Evolutionary conservation across 2,888 invertebrate genomes (phyloP).

Genomic region (Orthosia gracilis): DNA sequence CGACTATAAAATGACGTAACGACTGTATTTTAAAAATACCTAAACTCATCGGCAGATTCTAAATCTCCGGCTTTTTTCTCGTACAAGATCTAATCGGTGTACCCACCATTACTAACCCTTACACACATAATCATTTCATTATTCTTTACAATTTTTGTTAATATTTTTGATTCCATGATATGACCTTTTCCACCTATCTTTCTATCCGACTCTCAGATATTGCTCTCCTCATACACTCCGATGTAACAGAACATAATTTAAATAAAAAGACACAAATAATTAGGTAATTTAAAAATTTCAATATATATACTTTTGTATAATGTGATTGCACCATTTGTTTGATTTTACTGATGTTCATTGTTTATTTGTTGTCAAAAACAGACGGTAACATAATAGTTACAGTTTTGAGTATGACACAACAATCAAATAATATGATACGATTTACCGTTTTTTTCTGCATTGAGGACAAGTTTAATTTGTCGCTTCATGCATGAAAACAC

Average conservation of each 20-base stretch:
- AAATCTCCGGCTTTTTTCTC: constrained; percentile 85
- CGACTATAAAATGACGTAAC: constrained; percentile 79
- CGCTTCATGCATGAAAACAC: constrained; percentile 85
- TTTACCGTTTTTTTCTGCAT: constrained; percentile 77
- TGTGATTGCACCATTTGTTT: constrained; percentile 83
- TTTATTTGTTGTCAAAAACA: constrained; percentile 75
- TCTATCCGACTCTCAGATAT: constrained; percentile 84
- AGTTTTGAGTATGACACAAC: constrained; percentile 84
- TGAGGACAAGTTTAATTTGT: constrained; percentile 81
- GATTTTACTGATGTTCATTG: constrained; percentile 73
- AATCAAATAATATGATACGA: constrained; percentile 78
- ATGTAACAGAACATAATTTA: constrained; percentile 71
- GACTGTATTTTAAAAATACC: constrained; percentile 89
- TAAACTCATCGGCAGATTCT: constrained; percentile 87
- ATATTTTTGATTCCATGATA: constrained; percentile 89
- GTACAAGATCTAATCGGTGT: constrained; percentile 84
- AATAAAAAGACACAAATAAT: constrained; percentile 67
- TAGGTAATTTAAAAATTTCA: constrained; percentile 42
- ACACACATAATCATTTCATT: constrained; percentile 83
- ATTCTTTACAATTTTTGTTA: constrained; percentile 82
- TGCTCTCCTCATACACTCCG: constrained; percentile 81
- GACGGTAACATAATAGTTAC: constrained; percentile 67
- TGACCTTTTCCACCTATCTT: constrained; percentile 86
- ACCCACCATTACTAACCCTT: constrained; percentile 83
- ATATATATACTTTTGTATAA: constrained; percentile 73